These are phyloP conservation scores for Alcedo quadribrachys DNA, from an alignment of 2,797 vertebrate genomes.

Conservation along the genomic window DNA sequence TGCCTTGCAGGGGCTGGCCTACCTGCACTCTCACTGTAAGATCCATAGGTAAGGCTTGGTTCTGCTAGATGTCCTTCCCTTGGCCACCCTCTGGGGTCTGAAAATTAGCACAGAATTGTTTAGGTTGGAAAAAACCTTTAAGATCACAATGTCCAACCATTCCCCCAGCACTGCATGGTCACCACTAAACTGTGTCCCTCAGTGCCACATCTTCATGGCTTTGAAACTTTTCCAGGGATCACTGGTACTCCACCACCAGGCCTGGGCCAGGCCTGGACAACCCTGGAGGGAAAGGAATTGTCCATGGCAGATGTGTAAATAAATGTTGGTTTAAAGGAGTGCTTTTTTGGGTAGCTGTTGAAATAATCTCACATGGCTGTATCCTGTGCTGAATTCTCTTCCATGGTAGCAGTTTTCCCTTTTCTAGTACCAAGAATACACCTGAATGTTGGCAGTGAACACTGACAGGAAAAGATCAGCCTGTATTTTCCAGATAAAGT, in stretches of 20 bases:
- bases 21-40: constrained; percentile 96
- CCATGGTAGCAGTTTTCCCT: background rate
- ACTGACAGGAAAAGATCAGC: background rate
- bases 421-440: background rate
- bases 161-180: background rate
- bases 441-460: background rate
- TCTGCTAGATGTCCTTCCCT: background rate
- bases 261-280: background rate
- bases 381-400: background rate
- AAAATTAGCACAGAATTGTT: background rate
- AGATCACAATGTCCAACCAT: background rate
- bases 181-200: background rate
- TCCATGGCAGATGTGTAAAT: background rate
- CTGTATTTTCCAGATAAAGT: background rate
- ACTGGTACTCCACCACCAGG: background rate
- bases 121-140: background rate
- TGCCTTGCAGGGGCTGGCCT: constrained; percentile 98
- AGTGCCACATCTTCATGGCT: background rate
- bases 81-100: background rate
- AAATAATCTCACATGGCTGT: background rate
- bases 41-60: constrained; percentile 90
- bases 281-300: background rate
- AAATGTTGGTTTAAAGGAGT: background rate
- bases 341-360: background rate
- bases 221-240: background rate